Conservation (phyloP, 2,888 invertebrate species). For the Drosophila emarginata region DNA sequence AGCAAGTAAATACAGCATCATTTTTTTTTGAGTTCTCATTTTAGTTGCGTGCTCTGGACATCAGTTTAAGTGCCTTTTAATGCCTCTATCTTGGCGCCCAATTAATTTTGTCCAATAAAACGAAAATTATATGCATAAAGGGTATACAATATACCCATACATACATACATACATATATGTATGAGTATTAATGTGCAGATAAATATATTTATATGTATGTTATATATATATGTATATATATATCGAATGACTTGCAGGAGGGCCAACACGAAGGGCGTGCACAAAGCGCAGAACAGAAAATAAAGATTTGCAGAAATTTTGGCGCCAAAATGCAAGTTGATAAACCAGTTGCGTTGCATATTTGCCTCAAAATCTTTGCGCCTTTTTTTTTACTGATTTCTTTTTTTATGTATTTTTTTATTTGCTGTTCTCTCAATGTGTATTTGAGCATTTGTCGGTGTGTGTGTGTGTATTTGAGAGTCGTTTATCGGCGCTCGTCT, state of each 20-base stretch:
- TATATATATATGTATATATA: constrained; percentile 12
- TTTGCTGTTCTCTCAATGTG: neutral
- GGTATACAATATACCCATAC: constrained; percentile 42
- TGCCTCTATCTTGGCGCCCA: constrained; percentile 75
- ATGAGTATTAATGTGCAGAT: constrained; percentile 10
- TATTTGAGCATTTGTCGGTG: constrained; percentile 12
- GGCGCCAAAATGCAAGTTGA: constrained; percentile 80
- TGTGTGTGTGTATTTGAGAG: constrained; percentile 28
- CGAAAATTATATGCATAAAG: constrained; percentile 69
- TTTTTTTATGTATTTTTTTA: too few species aligned
- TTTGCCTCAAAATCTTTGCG: constrained; percentile 61
- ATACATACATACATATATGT: constrained; percentile 9
- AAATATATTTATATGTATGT: constrained; percentile 7
- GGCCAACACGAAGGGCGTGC: constrained; percentile 60
- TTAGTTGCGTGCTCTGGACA: constrained; percentile 50
- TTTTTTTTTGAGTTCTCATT: neutral
- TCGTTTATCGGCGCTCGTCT: constrained; percentile 65
- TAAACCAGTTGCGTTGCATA: constrained; percentile 77
- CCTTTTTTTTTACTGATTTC: constrained; percentile 53
- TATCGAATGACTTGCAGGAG: constrained; percentile 27
- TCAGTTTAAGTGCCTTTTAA: constrained; percentile 67
- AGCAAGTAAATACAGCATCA: constrained; percentile 40
- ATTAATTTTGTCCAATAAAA: constrained; percentile 75
- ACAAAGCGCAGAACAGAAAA: constrained; percentile 61
- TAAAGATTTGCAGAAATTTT: constrained; percentile 80